Evolutionary conservation across 2,797 vertebrate genomes (phyloP), one percentile per base, ranked within the genome.

Genomic region (Antennarius maculatus): DNA sequence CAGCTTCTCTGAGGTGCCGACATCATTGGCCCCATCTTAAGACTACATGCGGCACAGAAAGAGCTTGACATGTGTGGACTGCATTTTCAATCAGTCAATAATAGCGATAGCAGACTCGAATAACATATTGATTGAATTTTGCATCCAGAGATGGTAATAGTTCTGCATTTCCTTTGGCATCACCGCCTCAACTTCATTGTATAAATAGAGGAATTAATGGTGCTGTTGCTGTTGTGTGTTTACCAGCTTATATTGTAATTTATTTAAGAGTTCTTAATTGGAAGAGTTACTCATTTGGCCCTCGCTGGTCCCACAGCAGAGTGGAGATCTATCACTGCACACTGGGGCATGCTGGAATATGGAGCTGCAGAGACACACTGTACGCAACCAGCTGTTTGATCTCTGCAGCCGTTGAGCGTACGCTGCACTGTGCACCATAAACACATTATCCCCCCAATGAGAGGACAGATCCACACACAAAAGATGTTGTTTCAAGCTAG

Each of bases 201-300:
- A 80, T 85, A 87, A 91, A 89, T 68, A 80, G 71, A 82, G 55
- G 79, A 79, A 76, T 86, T 84, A 85, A 86, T 50, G 18, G 71
- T 66, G 67, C 72, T 63, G 83, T 71, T 84, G 87, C 81, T 85
- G 70, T 77, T 83, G 75, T 81, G 79, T 83, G 83, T 88, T 87
- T 85, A 86, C 85, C 71, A 84, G 87, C 86, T 83, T 76, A 85
- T 77, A 86, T 73, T 88, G 84, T 89, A 86, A 91, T 89, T 87
- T 91, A 88, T 92, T 91, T 90, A 92, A 92, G 79, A 88, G 86
- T 80, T 87, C 84, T 87, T 91, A 92, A 91, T 91, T 91, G 89
- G 89, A 87, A 82, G 81, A 88, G 89, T 90, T 83, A 89, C 84
- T 93, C 84, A 91, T 86, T 91, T 89, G 88, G 90, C 83, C 86